phyloP scores from a whole-genome alignment of 2,888 invertebrate genomes.

The Parnassius mnemosyne region DNA sequence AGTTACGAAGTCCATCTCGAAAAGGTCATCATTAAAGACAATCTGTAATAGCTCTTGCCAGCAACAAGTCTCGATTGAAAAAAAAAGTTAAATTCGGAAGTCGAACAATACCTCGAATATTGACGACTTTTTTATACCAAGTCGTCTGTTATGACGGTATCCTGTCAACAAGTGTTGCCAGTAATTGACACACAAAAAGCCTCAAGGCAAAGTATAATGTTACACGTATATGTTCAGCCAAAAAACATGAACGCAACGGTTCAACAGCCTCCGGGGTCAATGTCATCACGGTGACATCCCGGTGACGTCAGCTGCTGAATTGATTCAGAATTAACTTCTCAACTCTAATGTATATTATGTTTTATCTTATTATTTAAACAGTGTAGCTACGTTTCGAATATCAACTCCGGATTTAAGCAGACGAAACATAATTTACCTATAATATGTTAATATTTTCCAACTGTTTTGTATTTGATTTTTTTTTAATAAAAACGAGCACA shows the following conservation, averaged over 20 bases:
- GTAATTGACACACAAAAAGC: slow-evolving; percentile 17
- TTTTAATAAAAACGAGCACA: too few relatives aligned
- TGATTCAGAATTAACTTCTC: slow-evolving; percentile 16
- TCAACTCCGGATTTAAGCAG: too few relatives aligned
- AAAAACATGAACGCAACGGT: slow-evolving; percentile 29
- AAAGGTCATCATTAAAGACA: too few relatives aligned
- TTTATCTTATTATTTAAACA: too few relatives aligned
- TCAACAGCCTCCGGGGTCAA: slow-evolving; percentile 44
- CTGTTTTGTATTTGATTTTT: too few relatives aligned
- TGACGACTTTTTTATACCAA: slow-evolving; percentile 10
- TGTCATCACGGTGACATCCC: slow-evolving; percentile 34
- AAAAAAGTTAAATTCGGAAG: not conserved
- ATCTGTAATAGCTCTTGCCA: not conserved
- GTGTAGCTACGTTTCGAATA: too few relatives aligned
- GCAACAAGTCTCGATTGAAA: not conserved
- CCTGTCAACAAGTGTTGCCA: slow-evolving; percentile 24
- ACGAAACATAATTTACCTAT: too few relatives aligned
- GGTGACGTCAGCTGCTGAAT: slow-evolving; percentile 28
- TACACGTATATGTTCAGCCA: slow-evolving; percentile 22
- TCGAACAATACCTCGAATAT: not conserved
- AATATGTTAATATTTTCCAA: too few relatives aligned
- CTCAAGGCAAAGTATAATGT: slow-evolving; percentile 15
- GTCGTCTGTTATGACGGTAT: slow-evolving; percentile 15
- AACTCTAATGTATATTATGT: too few relatives aligned
- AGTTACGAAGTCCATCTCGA: too few relatives aligned